Evolutionary conservation across 2,113 vertebrate species (phyloP).

Genomic region (Zosterops pallidus): DNA sequence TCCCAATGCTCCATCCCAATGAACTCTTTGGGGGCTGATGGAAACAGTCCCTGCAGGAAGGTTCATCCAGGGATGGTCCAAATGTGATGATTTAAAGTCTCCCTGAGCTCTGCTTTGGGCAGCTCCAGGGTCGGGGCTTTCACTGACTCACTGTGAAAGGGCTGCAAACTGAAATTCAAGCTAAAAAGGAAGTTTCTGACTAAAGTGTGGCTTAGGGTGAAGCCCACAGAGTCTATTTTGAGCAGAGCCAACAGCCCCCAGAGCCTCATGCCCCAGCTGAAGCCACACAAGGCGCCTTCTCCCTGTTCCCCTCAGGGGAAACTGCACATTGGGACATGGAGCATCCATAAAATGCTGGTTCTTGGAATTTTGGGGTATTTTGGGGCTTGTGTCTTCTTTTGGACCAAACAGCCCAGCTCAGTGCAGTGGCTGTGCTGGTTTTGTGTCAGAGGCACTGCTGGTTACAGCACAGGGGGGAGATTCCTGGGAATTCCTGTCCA

Average conservation of each 20-base stretch:
- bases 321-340: rapidly evolving
- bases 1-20: rapidly evolving
- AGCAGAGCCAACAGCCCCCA: neutral
- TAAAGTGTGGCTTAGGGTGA: neutral
- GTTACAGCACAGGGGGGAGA: rapidly evolving
- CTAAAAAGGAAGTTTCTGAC: neutral
- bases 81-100: neutral
- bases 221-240: neutral
- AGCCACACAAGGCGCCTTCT: neutral
- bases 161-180: neutral
- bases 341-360: rapidly evolving
- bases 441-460: neutral
- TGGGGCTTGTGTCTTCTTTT: neutral
- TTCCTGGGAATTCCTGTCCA: neutral
- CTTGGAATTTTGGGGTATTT: neutral
- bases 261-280: neutral
- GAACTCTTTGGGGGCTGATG: neutral
- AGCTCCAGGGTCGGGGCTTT: rapidly evolving
- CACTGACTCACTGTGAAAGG: neutral
- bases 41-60: neutral
- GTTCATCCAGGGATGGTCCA: neutral
- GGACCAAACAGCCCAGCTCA: neutral
- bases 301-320: neutral
- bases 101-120: neutral
- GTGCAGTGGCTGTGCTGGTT: neutral